Percentiles rank a stretch among this genome's conserved stretches.
Evolutionary conservation across 2,113 vertebrate species (phyloP).

Genomic region (Corapipo altera): DNA sequence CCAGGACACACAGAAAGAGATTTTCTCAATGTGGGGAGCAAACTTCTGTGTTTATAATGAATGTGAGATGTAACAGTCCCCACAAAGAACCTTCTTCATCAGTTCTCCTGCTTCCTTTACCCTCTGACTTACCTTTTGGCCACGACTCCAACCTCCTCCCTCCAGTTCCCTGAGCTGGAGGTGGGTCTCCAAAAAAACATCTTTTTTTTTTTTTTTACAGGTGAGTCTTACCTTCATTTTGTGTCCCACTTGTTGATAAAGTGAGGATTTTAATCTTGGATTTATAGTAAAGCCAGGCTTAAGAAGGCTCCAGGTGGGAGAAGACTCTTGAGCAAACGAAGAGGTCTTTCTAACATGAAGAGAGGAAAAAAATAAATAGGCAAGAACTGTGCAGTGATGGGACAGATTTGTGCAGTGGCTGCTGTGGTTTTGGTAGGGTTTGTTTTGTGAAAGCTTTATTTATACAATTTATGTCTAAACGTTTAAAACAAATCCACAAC

Average conservation of each 20-base stretch:
- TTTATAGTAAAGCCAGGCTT: background rate
- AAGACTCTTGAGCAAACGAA: background rate
- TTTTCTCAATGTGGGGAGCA: background rate
- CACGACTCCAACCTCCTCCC: background rate
- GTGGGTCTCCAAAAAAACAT: background rate
- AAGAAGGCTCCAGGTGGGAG: background rate
- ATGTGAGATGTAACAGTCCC: background rate
- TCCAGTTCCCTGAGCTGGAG: background rate
- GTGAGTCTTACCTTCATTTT: background rate
- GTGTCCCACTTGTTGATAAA: background rate
- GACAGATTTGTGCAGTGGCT: background rate
- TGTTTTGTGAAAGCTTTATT: background rate
- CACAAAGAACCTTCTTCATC: background rate
- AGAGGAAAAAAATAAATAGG: rapidly evolving
- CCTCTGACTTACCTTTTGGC: background rate
- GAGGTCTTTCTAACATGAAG: background rate
- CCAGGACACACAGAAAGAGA: background rate
- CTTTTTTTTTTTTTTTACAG: background rate
- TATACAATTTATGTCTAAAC: background rate
- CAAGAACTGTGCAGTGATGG: background rate
- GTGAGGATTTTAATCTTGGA: background rate
- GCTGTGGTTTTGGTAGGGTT: background rate
- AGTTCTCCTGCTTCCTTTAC: background rate
- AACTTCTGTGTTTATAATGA: background rate
- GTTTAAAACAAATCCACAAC: background rate